These are phyloP conservation scores for Nasonia longicornis DNA, from an alignment of 1,140 invertebrate species.

Conservation along the genomic window DNA sequence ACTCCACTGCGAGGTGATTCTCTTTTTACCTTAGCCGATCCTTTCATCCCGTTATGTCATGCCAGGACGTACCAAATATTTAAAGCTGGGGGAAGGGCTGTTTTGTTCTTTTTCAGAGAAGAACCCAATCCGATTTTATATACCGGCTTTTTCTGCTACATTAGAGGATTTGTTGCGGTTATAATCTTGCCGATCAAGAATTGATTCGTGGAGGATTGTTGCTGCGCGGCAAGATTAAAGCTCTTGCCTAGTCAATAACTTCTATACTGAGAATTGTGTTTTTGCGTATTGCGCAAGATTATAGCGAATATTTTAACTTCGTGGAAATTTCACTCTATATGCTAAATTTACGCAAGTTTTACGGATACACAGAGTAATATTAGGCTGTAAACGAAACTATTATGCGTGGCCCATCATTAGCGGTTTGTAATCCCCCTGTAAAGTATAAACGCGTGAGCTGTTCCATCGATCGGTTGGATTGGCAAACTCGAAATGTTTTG, in stretches of 20 bases:
- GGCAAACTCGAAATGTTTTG: constrained; percentile 8
- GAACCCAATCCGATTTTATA: not conserved
- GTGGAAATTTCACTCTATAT: not conserved
- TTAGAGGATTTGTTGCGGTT: not conserved
- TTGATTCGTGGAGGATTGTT: not conserved
- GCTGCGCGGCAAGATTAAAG: not conserved
- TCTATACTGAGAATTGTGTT: not conserved
- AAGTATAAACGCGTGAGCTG: not conserved
- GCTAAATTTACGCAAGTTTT: constrained; percentile 5
- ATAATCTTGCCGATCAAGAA: not conserved
- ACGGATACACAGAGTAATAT: not conserved
- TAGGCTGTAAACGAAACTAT: not conserved
- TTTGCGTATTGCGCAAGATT: too few species aligned
- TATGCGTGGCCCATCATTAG: not conserved
- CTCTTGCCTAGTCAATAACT: not conserved
- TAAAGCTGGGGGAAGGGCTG: not conserved
- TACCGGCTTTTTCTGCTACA: not conserved
- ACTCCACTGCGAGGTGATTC: not conserved
- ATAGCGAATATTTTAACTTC: not conserved
- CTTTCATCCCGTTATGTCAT: not conserved
- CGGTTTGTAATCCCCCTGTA: not conserved
- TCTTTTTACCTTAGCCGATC: not conserved
- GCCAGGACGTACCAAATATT: not conserved
- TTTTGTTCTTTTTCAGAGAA: not conserved
- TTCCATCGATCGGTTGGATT: not conserved